Conservation (phyloP, 2,888 invertebrate species). For the Sphaerophoria rueppellii region DNA sequence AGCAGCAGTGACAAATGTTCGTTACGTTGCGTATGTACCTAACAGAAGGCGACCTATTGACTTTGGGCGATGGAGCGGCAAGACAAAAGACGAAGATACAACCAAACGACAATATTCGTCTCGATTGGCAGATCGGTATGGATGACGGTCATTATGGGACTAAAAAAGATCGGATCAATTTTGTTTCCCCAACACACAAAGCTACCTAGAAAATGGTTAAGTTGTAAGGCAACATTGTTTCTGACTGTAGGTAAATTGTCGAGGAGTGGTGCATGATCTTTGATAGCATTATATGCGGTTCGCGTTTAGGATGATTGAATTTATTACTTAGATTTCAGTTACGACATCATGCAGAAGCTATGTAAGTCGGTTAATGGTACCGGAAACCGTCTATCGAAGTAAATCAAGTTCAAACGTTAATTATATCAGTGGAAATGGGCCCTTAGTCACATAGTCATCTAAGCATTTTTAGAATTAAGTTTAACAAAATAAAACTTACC, state of each 20-base stretch:
- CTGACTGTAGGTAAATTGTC: background rate
- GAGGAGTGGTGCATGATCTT: constrained; percentile 50
- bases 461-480: background rate
- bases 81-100: constrained; percentile 66
- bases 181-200: background rate
- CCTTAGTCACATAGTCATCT: background rate
- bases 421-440: too few species aligned
- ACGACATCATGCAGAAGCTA: background rate
- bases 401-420: background rate
- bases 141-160: constrained; percentile 58
- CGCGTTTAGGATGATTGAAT: constrained; percentile 51
- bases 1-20: constrained; percentile 64
- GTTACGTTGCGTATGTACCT: constrained; percentile 45
- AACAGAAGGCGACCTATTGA: constrained; percentile 66
- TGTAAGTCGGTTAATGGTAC: background rate
- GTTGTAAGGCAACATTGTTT: background rate
- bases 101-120: background rate
- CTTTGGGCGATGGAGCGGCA: constrained; percentile 73
- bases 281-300: background rate
- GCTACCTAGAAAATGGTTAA: constrained; percentile 32
- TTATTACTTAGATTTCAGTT: constrained; percentile 17
- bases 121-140: constrained; percentile 34
- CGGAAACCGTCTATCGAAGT: background rate
- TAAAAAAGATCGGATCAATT: constrained; percentile 55
- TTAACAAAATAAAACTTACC: constrained; percentile 35